Percentiles rank a stretch among this genome's conserved stretches.
phyloP scores from a whole-genome alignment of 2,888 invertebrate genomes.

The Coelinius sp. region DNA sequence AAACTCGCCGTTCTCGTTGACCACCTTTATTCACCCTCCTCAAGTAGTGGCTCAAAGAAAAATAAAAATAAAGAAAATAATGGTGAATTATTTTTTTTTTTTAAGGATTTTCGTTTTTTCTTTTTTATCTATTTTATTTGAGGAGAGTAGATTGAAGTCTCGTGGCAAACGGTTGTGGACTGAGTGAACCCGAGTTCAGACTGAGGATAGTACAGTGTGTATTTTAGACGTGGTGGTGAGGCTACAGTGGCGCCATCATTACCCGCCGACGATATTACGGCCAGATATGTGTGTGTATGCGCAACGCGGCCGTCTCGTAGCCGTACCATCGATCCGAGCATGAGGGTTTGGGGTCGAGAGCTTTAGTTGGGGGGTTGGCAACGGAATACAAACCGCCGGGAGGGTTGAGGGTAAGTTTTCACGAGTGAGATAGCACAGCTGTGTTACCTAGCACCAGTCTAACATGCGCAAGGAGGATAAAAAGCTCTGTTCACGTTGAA shows the following conservation, averaged over 20 bases:
- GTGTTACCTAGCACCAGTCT: not conserved
- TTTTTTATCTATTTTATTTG: not conserved
- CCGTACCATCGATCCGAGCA: conserved; percentile 47
- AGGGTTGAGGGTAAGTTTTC: conserved; percentile 37
- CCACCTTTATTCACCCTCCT: not conserved
- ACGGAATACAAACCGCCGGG: conserved; percentile 41
- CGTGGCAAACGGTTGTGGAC: conserved; percentile 69
- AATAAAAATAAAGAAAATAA: conserved; percentile 3
- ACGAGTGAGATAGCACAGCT: not conserved
- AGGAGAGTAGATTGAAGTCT: conserved; percentile 53
- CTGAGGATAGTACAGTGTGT: conserved; percentile 60
- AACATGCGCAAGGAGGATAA: conserved; percentile 8
- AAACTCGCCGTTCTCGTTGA: not conserved
- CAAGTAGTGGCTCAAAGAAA: not conserved
- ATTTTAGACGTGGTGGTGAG: conserved; percentile 56
- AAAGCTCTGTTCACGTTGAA: conserved; percentile 44
- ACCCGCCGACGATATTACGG: not conserved
- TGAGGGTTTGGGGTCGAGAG: conserved; percentile 52
- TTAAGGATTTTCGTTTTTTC: not conserved
- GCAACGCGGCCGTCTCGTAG: conserved; percentile 17
- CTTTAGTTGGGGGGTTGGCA: conserved; percentile 49
- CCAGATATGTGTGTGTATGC: conserved; percentile 10
- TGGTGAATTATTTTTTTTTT: not conserved
- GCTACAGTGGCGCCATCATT: conserved; percentile 62
- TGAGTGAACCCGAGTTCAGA: conserved; percentile 70